Evolutionary conservation across 2,113 vertebrate species (phyloP).

Genomic region (Taurulus bubalis): DNA sequence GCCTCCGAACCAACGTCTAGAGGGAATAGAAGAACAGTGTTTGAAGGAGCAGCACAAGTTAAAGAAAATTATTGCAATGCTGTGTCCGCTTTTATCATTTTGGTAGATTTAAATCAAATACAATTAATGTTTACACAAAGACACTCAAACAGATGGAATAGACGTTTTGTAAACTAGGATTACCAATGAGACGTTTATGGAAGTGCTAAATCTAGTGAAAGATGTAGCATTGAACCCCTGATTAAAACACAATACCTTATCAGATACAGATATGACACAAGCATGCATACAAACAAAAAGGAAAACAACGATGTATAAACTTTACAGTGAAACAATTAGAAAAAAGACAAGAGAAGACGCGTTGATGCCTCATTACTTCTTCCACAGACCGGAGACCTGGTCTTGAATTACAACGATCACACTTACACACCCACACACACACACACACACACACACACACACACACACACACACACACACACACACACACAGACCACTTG

Average conservation of each 20-base stretch:
- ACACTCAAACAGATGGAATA: not conserved
- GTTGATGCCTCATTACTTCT: conserved; percentile 61
- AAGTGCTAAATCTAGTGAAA: not conserved
- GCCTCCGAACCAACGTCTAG: conserved; percentile 90
- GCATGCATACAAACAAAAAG: not conserved
- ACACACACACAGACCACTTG: conserved; percentile 10
- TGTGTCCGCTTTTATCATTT: not conserved
- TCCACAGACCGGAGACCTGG: conserved; percentile 41
- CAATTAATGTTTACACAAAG: not conserved
- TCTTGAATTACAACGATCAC: conserved; percentile 52
- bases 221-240: not conserved
- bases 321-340: conserved; percentile 49
- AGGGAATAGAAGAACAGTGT: not conserved
- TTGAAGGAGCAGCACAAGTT: not conserved
- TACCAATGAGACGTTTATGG: not conserved
- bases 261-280: not conserved
- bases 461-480: conserved; percentile 17
- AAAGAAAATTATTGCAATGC: not conserved
- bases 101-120: not conserved
- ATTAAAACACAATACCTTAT: not conserved
- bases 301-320: conserved; percentile 38
- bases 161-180: not conserved
- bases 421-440: conserved; percentile 1
- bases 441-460: not conserved
- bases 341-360: conserved; percentile 28